Conservation (phyloP, 2,113 vertebrate genomes). For the Regulus satrapa region DNA sequence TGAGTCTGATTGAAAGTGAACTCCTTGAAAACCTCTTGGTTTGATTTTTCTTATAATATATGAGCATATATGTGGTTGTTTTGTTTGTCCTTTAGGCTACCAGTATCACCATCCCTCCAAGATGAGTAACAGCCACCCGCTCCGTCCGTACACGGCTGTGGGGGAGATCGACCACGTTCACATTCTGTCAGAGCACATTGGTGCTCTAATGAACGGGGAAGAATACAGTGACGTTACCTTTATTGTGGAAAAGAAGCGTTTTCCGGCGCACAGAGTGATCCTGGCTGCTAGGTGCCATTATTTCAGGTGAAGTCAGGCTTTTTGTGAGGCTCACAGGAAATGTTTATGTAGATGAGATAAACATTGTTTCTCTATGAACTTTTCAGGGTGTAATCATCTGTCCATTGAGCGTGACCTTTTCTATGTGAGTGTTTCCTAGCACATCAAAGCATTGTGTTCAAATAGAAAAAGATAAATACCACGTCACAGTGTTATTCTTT, state of each 20-base stretch:
- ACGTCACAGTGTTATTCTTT: slow-evolving; percentile 39
- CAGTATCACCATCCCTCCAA: slow-evolving; percentile 58
- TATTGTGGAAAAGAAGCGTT: slow-evolving; percentile 93
- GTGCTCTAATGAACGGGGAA: slow-evolving; percentile 89
- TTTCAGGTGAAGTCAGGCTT: slow-evolving; percentile 84
- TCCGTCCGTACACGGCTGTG: slow-evolving; percentile 88
- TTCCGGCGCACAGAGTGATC: slow-evolving; percentile 93
- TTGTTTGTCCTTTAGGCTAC: slow-evolving; percentile 37
- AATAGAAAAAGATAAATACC: slow-evolving; percentile 38
- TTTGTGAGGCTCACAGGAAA: neutral
- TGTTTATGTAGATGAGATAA: slow-evolving; percentile 43
- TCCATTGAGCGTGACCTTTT: slow-evolving; percentile 50
- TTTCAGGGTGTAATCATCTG: slow-evolving; percentile 42
- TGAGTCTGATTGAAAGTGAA: neutral
- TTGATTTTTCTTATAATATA: neutral
- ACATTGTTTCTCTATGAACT: slow-evolving; percentile 26
- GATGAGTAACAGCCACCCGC: slow-evolving; percentile 97
- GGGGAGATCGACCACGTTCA: slow-evolving; percentile 97
- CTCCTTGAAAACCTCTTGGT: neutral
- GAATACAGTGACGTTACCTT: slow-evolving; percentile 98
- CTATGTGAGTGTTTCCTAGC: slow-evolving; percentile 22
- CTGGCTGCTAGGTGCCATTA: slow-evolving; percentile 95
- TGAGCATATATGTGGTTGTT: neutral
- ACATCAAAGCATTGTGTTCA: slow-evolving; percentile 10
- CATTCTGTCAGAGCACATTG: slow-evolving; percentile 96